Evolutionary conservation across 2,797 vertebrate genomes (phyloP), one percentile per base, ranked within the genome.

Genomic region (Cichlasoma orientale): DNA sequence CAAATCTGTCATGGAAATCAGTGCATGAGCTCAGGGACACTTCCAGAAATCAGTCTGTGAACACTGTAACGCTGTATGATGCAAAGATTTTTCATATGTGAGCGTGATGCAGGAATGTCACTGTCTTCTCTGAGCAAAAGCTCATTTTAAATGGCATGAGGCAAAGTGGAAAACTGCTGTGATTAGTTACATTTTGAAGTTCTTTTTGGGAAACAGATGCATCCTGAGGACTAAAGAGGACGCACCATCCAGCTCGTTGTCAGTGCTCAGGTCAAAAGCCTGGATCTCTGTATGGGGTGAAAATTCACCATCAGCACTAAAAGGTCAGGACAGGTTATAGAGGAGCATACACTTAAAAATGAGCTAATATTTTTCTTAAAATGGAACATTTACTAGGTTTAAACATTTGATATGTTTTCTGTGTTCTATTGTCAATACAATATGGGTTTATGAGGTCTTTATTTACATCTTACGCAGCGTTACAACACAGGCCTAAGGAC

Each of bases 351-450:
- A 2, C 31, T 7, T 36, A 31, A 36, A 36, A 59, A 21, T 36
- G 33, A 36, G 10, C 33, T 36, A 36, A 36, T 36, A 36, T 36
- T 36, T 10, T 11, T 36, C 9, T 36, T 36, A 21, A 59, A 59
- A 36, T 21, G 31, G 4, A 0, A 13, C 1, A 33, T 58, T 2
- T 33, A 13, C 11, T 0, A 29, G 33, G 5, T 58, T 4, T 58
- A 0, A 58, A n/a, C 19, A 7, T 58, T 33, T 33, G 5, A 33
- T 0, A 59, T 36, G n/a, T 59, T 13, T 59, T 38, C 11, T 59
- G 1, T 59, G n/a, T 59, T 59, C 33, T 61, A n/a, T 14, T 59
- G 7, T 38, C 7, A 59, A 59, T 61, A 38, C 21, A 61, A 61
- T 23, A 21, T 14, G 0, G 12, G 38, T 61, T 61, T 38, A 16